Evolutionary conservation across 2,888 invertebrate genomes (phyloP), one percentile per base, ranked within the genome.

Genomic region (Cantharis flavilabris): DNA sequence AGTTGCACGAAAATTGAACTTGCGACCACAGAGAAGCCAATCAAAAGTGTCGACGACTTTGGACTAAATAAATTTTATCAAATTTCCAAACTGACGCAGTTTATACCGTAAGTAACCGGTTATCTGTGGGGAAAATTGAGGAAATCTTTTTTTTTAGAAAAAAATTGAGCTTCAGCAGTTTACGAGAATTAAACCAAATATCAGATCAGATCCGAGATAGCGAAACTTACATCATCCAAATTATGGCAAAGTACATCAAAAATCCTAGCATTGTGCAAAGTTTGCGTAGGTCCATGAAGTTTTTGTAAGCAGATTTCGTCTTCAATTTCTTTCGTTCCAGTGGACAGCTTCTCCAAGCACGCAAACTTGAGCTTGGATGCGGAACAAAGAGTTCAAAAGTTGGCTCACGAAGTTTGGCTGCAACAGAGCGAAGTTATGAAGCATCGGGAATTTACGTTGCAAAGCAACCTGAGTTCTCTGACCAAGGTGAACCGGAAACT

Each of bases 401-500:
- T 87, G n/a, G 82, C 85, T 0, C 83, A 84, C 73, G 85, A 86
- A 49, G 84, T 87, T 82, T 87, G 86, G 86, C 65, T 81, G 71
- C 84, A 86, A 64, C 86, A 87, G 77, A 76, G 84, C 13, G 86
- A 87, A 69, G 80, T 85, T 9, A 81, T 82, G 62, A 84, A 83
- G 71, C 79, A 80, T 7, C 85, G 85, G 67, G 84, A 86, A 76
- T 80, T 79, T 73, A 78, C 82, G 14, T 70, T 87, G 9, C 84
- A 85, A 72, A 85, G 84, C n/a, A 83, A 82, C 4, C 30, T 87
- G 20, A 82, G 83, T 62, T 79, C 83, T 18, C 72, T 86, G 33
- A 82, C 86, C 9, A 84, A 83, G 76, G 83, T 87, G 77, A 88
- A 88, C 80, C 83, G 86, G 49, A 81, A 85, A 69, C 79, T 87